Evolutionary conservation across 1,140 invertebrate species (phyloP), one percentile per base, ranked within the genome.

Genomic region (Drosophila tristis): DNA sequence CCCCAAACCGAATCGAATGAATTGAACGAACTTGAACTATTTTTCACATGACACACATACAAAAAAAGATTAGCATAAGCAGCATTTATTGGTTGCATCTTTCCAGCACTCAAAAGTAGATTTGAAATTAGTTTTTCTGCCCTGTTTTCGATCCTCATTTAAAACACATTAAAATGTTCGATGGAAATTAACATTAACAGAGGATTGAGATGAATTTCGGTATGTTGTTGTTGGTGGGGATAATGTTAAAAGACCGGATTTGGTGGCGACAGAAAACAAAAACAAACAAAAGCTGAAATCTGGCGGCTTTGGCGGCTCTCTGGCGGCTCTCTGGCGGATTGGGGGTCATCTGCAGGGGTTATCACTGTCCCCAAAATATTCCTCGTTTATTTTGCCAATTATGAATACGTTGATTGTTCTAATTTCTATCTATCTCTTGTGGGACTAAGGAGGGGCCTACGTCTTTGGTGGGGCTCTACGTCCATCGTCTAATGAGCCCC

Each of bases 21-120:
- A 39, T 39, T 11, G 11, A 78, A 67, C 77, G 76, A 84, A 85
- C 80, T 84, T 84, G 80, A 85, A 80, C 76, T 77, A 80, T 80
- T 80, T 76, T 72, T 72, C 51, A 59, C 16, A 72, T 72, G 67
- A 61, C 65, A 65, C 79, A 73, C 44, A 81, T 60, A 71, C 60
- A 78, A 54, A 64, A 60, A 48, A 31, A 63, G 64, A 73, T 73
- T 73, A 73, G 43, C 70, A 73, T 72, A 73, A 20, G 9, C 39
- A 16, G 16, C 13, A 25, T 49, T 35, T 59, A 39, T 39, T 13
- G 35, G 35, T 2, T 39, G 35, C 35, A 39, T 39, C 35, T 39
- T 39, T 11, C 11, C 35, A 39, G 11, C 35, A 39, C 35, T 39
- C 35, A 39, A 39, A 13, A 49, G 57, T 35, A 29, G 45, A 49